These are phyloP conservation scores for Turdus rufiventris DNA, from an alignment of 2,113 vertebrate genomes.

Conservation along the genomic window DNA sequence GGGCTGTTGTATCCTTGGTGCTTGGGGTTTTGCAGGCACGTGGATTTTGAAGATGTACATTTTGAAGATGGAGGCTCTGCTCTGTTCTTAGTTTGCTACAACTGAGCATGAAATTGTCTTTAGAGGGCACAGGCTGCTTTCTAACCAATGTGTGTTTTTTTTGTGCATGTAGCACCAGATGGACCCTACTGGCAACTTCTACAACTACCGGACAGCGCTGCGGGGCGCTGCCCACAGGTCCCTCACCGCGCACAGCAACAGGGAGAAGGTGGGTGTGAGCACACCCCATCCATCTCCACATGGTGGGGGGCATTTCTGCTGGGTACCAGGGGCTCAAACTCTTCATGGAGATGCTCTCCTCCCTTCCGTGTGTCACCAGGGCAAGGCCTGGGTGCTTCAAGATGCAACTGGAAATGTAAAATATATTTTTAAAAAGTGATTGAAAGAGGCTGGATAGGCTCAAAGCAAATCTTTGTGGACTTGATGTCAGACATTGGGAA, in stretches of 20 bases:
- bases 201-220: conserved; percentile 77
- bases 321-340: background rate
- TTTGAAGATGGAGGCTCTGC: background rate
- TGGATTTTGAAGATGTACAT: background rate
- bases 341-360: background rate
- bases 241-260: conserved; percentile 75
- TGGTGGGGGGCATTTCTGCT: accelerated
- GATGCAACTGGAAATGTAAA: background rate
- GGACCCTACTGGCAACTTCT: conserved; percentile 81
- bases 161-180: conserved; percentile 74
- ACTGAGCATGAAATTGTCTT: background rate
- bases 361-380: background rate
- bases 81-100: background rate
- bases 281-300: background rate
- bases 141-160: background rate
- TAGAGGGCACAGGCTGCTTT: background rate
- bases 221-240: conserved; percentile 75
- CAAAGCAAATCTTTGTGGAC: background rate
- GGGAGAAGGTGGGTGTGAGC: conserved; percentile 68
- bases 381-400: background rate
- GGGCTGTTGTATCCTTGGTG: background rate
- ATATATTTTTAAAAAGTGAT: background rate
- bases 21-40: background rate
- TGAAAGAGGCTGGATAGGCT: background rate
- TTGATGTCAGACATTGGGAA: background rate